Conservation (phyloP, 2,797 vertebrate species). For the Clamator glandarius region DNA sequence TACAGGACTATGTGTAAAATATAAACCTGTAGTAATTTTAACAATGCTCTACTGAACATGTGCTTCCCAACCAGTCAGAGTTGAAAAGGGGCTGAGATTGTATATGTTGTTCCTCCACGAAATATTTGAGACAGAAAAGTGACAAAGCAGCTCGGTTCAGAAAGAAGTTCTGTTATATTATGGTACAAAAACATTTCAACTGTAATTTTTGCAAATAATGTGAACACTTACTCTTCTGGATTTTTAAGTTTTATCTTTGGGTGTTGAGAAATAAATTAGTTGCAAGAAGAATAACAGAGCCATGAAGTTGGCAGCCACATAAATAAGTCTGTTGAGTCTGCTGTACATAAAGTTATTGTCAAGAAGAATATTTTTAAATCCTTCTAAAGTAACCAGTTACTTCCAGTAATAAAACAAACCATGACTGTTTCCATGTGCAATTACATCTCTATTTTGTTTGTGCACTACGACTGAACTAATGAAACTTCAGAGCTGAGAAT, state of each 20-base stretch:
- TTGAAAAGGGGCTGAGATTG: not conserved
- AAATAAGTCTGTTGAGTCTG: not conserved
- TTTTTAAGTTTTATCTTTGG: slow-evolving; percentile 3
- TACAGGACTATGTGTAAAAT: not conserved
- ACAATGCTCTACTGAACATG: not conserved
- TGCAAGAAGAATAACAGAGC: not conserved
- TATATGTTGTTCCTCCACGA: not conserved
- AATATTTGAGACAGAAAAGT: not conserved
- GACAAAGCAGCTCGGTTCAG: not conserved
- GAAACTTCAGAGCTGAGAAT: not conserved
- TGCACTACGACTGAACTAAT: not conserved
- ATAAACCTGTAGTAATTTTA: not conserved
- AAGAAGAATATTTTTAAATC: not conserved
- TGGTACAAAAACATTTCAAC: not conserved
- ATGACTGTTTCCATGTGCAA: not conserved
- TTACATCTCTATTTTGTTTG: not conserved
- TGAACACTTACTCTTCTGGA: not conserved
- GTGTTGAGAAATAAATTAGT: slow-evolving; percentile 17
- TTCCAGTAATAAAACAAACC: slow-evolving; percentile 2
- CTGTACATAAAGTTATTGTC: not conserved
- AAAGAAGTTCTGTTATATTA: not conserved
- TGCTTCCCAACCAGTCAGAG: not conserved
- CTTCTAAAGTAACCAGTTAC: not conserved
- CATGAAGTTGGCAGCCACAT: not conserved
- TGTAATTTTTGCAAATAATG: not conserved